Conservation (phyloP, 2,888 invertebrate species). For the Hipparchia semele region DNA sequence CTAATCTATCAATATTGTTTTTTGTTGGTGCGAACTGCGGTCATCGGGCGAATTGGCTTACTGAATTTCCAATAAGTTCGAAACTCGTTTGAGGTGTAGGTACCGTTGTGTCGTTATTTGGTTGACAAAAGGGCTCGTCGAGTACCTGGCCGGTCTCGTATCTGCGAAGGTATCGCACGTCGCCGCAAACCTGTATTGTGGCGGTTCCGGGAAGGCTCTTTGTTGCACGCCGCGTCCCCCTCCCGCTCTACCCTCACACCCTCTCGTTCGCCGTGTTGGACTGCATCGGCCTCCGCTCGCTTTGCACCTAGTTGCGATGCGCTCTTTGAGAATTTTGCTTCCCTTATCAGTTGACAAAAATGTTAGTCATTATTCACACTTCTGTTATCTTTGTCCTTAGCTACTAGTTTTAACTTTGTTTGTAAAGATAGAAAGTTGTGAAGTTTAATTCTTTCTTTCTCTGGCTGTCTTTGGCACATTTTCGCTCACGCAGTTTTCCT, state of each 20-base stretch:
- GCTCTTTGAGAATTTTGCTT: constrained; percentile 47
- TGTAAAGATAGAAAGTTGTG: too few relatives aligned
- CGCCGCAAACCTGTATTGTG: constrained; percentile 80
- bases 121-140: constrained; percentile 66
- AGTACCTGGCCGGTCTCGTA: constrained; percentile 70
- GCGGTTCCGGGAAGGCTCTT: constrained; percentile 80
- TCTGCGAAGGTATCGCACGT: constrained; percentile 82
- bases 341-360: constrained; percentile 41
- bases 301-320: constrained; percentile 42
- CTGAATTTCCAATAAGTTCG: constrained; percentile 39
- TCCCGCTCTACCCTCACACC: constrained; percentile 51
- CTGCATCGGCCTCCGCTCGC: constrained; percentile 36
- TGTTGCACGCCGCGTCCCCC: constrained; percentile 66
- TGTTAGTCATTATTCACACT: constrained; percentile 12
- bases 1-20: constrained; percentile 30
- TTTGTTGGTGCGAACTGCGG: constrained; percentile 8
- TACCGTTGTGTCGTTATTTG: constrained; percentile 62
- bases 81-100: constrained; percentile 48
- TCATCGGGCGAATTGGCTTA: constrained; percentile 29
- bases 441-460: too few relatives aligned
- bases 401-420: background rate
- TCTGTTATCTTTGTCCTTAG: background rate
- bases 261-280: constrained; percentile 37
- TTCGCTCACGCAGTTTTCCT: too few relatives aligned
- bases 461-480: too few relatives aligned